Evolutionary conservation across 2,888 invertebrate species (phyloP).

Genomic region (Drosophila ezoana): DNA sequence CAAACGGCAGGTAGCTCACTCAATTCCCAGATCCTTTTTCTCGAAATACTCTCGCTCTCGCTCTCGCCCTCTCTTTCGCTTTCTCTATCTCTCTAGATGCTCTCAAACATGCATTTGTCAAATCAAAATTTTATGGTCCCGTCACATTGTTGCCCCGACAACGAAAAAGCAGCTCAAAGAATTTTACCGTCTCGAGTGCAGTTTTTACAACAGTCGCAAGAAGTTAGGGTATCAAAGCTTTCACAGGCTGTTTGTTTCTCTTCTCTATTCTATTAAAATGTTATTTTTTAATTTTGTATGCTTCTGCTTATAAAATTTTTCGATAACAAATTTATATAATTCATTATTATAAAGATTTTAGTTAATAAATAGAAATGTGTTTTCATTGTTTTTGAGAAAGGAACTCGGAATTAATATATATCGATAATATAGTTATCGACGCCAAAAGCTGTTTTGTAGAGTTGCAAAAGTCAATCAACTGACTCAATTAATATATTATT

Average conservation of each 20-base stretch:
- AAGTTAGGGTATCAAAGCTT: constrained; percentile 35
- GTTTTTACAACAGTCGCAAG: constrained; percentile 48
- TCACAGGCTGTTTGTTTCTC: constrained; percentile 26
- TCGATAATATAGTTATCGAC: too few species aligned
- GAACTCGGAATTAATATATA: too few species aligned
- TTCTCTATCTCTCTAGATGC: constrained; percentile 16
- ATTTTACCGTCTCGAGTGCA: constrained; percentile 65
- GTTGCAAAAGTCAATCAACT: too few species aligned
- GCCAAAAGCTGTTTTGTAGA: too few species aligned
- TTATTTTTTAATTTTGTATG: background rate
- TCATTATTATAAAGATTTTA: too few species aligned
- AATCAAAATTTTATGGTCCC: constrained; percentile 80
- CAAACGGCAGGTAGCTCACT: constrained; percentile 63
- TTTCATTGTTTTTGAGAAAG: too few species aligned
- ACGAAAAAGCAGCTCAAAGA: constrained; percentile 43
- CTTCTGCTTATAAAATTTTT: background rate
- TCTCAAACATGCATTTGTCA: constrained; percentile 75
- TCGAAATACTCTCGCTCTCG: constrained; percentile 16
- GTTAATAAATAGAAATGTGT: too few species aligned
- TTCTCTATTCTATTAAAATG: background rate
- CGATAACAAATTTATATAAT: background rate
- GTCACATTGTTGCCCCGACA: constrained; percentile 76
- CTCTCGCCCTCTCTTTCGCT: background rate
- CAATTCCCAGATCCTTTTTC: constrained; percentile 49
- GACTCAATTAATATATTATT: too few species aligned